Conservation (phyloP, 2,113 vertebrate species). For the Globicephala melas region DNA sequence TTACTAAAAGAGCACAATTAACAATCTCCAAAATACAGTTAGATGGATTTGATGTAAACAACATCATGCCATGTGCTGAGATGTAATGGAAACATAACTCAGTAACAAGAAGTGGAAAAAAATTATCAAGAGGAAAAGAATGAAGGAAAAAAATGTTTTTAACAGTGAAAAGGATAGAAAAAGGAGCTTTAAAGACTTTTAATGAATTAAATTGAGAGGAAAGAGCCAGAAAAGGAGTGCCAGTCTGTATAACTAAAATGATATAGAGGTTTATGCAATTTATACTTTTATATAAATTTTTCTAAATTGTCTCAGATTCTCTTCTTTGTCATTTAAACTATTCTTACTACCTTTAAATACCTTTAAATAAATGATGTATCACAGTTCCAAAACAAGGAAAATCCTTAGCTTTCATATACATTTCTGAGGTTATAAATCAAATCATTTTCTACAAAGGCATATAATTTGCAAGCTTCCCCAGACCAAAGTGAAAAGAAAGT, state of each 20-base stretch:
- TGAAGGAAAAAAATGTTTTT: neutral
- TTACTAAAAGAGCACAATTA: constrained; percentile 56
- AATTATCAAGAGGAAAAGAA: neutral
- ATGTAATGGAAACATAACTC: constrained; percentile 20
- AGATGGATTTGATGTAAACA: constrained; percentile 69
- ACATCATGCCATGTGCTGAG: constrained; percentile 15
- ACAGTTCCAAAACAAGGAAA: constrained; percentile 4
- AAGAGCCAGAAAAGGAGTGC: neutral
- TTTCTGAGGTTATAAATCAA: constrained; percentile 38
- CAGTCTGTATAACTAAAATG: neutral
- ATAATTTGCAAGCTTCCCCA: constrained; percentile 29
- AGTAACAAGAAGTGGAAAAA: neutral
- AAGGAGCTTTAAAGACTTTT: neutral
- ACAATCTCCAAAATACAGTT: constrained; percentile 24
- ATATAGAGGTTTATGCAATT: neutral
- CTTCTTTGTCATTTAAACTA: constrained; percentile 1
- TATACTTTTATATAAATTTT: constrained; percentile 30
- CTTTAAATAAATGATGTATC: neutral
- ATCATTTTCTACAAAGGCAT: constrained; percentile 43
- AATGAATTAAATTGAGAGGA: neutral
- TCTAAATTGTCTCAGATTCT: constrained; percentile 2
- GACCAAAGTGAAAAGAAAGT: neutral
- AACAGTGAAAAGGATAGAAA: neutral
- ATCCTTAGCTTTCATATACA: neutral
- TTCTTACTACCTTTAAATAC: neutral